phyloP scores from a whole-genome alignment of 2,797 vertebrate species.

The Trematomus bernacchii region DNA sequence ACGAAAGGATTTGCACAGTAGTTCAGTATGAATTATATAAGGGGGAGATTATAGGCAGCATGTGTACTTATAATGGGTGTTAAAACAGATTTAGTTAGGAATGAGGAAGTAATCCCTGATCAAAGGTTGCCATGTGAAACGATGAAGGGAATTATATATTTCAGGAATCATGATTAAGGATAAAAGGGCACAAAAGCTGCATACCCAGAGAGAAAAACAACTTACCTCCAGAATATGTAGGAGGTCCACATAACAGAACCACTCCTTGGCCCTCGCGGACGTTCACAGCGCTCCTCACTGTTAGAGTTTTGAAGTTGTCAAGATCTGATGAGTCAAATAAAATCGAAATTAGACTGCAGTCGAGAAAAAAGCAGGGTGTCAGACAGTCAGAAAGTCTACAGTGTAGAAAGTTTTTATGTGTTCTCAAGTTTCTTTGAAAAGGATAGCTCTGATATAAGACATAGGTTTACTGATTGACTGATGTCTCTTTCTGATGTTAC shows the following conservation, averaged over 20 bases:
- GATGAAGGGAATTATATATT: conserved; percentile 2
- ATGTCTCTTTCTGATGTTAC: conserved; percentile 56
- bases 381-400: not conserved
- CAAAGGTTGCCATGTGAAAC: conserved; percentile 38
- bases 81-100: conserved; percentile 26
- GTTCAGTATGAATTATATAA: conserved; percentile 40
- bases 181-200: not conserved
- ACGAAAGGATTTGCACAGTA: conserved; percentile 15
- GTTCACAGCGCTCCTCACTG: conserved; percentile 90
- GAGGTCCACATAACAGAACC: conserved; percentile 92
- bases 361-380: conserved; percentile 4
- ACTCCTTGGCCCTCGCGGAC: conserved; percentile 96
- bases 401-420: conserved; percentile 9
- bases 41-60: conserved; percentile 30
- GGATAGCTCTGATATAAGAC: conserved; percentile 26
- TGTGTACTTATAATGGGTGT: conserved; percentile 24
- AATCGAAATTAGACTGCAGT: conserved; percentile 19
- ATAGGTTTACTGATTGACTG: conserved; percentile 35
- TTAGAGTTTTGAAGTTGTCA: conserved; percentile 90
- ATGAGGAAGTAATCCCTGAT: conserved; percentile 36
- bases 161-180: conserved; percentile 23
- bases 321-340: conserved; percentile 84
- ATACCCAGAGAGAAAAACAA: not conserved
- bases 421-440: conserved; percentile 41
- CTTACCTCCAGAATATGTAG: conserved; percentile 91